A percentile compares a stretch with the other conserved stretches of the same genome.
Evolutionary conservation across 2,113 vertebrate species (phyloP).

Genomic region (Euleptes europaea): DNA sequence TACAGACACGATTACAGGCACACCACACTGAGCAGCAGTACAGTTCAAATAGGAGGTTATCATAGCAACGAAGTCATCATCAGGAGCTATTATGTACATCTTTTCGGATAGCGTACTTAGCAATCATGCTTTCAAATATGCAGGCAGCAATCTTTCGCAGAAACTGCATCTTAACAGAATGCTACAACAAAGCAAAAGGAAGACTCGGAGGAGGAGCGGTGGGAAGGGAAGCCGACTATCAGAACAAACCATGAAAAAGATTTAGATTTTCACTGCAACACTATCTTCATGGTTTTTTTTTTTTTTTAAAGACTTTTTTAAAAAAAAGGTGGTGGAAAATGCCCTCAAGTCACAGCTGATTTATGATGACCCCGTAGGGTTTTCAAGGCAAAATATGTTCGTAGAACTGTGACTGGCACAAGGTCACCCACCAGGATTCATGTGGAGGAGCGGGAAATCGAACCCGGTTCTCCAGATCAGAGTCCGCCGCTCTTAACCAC

Average conservation of each 20-base stretch:
- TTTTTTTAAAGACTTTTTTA: no score
- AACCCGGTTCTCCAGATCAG: no score
- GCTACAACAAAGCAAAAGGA: conserved; percentile 38
- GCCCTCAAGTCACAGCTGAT: no score
- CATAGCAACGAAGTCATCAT: conserved; percentile 71
- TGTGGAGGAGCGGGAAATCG: no score
- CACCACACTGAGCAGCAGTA: conserved; percentile 58
- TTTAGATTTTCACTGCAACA: neutral
- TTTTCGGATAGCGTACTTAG: conserved; percentile 58
- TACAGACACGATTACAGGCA: conserved; percentile 50
- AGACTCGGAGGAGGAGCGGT: neutral
- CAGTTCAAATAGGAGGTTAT: conserved; percentile 61
- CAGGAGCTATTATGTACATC: conserved; percentile 49
- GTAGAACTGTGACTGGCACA: no score
- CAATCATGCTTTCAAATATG: conserved; percentile 60
- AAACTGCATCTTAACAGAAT: conserved; percentile 51
- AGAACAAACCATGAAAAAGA: neutral
- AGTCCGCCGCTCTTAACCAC: no score
- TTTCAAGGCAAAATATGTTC: no score
- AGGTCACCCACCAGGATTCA: no score
- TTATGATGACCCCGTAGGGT: no score
- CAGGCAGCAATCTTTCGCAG: conserved; percentile 45
- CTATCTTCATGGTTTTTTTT: no score
- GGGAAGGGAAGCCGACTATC: neutral
- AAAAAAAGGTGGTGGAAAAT: no score